phyloP scores from a whole-genome alignment of 2,113 vertebrate genomes.

The Rattus rattus region DNA sequence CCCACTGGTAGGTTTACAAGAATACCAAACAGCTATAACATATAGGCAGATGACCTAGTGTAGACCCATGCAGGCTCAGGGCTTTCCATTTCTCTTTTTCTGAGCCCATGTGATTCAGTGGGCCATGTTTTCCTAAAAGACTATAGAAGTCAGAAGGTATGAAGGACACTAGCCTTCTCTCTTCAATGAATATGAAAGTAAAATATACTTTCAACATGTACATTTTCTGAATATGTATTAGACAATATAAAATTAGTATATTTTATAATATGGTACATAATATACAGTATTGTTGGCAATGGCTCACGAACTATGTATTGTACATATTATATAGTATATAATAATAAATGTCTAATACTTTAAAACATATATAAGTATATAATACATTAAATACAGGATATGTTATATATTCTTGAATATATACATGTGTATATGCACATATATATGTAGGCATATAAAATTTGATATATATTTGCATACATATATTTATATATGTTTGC shows the following conservation, averaged over 20 bases:
- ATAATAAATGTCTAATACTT: neutral
- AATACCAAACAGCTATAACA: neutral
- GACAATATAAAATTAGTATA: neutral
- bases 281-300: neutral
- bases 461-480: neutral
- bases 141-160: neutral
- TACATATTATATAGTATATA: neutral
- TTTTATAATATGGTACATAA: neutral
- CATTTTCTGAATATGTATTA: neutral
- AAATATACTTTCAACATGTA: neutral
- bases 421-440: neutral
- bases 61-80: neutral
- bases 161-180: neutral
- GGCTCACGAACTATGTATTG: neutral
- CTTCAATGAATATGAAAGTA: neutral
- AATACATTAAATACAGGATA: neutral
- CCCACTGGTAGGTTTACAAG: neutral
- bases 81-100: neutral
- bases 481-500: neutral
- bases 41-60: neutral
- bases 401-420: neutral
- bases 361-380: neutral
- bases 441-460: neutral
- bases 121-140: neutral
- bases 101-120: neutral